Base-by-base conservation (phyloP, 2,888 invertebrate genomes). In the Eledona agricola region DNA sequence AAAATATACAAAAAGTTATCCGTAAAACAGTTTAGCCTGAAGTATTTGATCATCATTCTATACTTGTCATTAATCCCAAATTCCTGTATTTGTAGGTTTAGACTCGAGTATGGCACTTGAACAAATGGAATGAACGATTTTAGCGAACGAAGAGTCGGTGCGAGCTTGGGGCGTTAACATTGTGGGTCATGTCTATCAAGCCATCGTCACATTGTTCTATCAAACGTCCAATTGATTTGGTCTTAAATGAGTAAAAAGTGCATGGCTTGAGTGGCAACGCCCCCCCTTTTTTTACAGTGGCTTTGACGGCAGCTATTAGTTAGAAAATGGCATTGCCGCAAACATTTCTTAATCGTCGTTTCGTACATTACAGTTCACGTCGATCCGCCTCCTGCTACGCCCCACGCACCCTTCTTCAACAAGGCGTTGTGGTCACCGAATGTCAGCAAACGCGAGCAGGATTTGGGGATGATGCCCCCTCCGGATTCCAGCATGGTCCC, bases 401-500 rank as follows among this genome's bases (percentile, higher is more conserved):
- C 49, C 1, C 53, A 37, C 26, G 32, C 37, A 29, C 51, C 69
- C 25, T 70, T 70, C 59, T 61, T 70, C 43, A 65, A 64, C 46
- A 70, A 70, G 58, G 65, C 70, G 63, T 47, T 71, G 37, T 77
- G 72, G 74, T 66, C 68, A 71, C 64, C 65, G 12, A 54, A 66
- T 13, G 75, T 80, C 55, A 78, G 77, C 25, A 81, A 81, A 66
- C 76, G 78, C 64, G 80, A 82, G 65, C 81, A 76, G 60, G 80
- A 81, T 56, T 74, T 84, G 63, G 82, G 85, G 68, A 85, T 86
- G 76, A 86, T 87, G 85, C 86, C 86, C 67, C 85, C 87, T 43
- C 86, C 84, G 1, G 86, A 83, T 6, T 80, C 83, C 9, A 80
- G 79, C 43, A 75, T 81, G 62, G 80, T 82, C 59, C 80, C 87